These are phyloP conservation scores for Leptinotarsa tumamoca DNA, from an alignment of 2,888 invertebrate species.

Conservation along the genomic window DNA sequence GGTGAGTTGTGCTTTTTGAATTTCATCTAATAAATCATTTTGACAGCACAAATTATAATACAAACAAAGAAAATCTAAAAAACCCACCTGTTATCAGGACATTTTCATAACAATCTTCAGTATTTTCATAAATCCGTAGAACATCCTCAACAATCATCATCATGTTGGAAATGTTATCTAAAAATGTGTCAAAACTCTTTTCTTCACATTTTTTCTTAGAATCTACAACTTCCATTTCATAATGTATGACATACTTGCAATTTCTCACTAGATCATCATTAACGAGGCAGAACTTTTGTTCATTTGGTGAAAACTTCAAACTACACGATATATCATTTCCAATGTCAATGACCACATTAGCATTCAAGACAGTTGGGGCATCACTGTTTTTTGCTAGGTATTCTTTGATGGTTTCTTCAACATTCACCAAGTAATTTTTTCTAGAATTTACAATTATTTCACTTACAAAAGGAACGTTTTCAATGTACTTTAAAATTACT, in stretches of 20 bases:
- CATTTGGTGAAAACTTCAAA: slow-evolving; percentile 65
- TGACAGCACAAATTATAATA: too few species aligned
- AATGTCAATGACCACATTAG: slow-evolving; percentile 68
- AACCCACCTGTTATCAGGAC: slow-evolving; percentile 66
- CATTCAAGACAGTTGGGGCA: slow-evolving; percentile 70
- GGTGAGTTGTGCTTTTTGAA: too few species aligned
- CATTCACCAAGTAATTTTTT: slow-evolving; percentile 56
- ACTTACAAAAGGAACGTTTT: slow-evolving; percentile 64
- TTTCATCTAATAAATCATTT: too few species aligned
- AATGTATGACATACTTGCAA: slow-evolving; percentile 63
- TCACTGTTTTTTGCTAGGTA: slow-evolving; percentile 69
- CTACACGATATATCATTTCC: slow-evolving; percentile 55
- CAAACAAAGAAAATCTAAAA: too few species aligned
- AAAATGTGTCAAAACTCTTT: slow-evolving; percentile 24
- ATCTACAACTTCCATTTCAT: slow-evolving; percentile 35
- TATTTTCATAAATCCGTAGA: slow-evolving; percentile 54
- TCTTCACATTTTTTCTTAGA: too few species aligned
- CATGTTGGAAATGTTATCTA: slow-evolving; percentile 66
- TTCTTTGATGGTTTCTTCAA: slow-evolving; percentile 68
- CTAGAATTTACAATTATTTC: slow-evolving; percentile 65
- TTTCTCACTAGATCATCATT: slow-evolving; percentile 69
- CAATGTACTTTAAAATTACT: slow-evolving; percentile 67
- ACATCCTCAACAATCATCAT: slow-evolving; percentile 67
- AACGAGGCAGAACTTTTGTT: slow-evolving; percentile 68
- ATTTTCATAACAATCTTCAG: slow-evolving; percentile 62